Conservation (phyloP, 2,888 invertebrate species). For the Peribatodes rhomboidaria region DNA sequence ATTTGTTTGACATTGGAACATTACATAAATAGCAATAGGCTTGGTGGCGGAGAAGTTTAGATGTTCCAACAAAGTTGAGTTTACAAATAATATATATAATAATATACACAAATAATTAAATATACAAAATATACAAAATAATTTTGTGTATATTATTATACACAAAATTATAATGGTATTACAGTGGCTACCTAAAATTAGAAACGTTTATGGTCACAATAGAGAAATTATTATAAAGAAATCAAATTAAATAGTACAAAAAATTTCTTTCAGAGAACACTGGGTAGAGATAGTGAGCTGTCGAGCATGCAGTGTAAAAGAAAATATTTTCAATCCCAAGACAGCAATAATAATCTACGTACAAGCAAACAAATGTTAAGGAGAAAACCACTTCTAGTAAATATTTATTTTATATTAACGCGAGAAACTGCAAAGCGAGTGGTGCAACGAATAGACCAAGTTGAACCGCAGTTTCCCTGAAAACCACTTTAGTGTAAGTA, state of each 20-base stretch:
- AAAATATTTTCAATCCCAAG: not conserved
- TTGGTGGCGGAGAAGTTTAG: not conserved
- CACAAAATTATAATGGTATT: too few relatives aligned
- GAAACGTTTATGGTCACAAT: too few relatives aligned
- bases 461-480: slow-evolving; percentile 42
- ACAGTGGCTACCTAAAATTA: too few relatives aligned
- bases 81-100: not conserved
- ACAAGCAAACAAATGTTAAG: slow-evolving; percentile 16
- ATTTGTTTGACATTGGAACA: slow-evolving; percentile 27
- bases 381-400: slow-evolving; percentile 14
- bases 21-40: not conserved
- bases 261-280: too few relatives aligned
- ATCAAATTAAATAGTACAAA: too few relatives aligned
- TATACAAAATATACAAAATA: too few relatives aligned
- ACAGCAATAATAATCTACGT: slow-evolving; percentile 8
- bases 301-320: not conserved
- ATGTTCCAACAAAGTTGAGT: not conserved
- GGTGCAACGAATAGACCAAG: slow-evolving; percentile 48
- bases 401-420: slow-evolving; percentile 29
- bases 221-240: too few relatives aligned
- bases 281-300: not conserved
- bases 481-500: slow-evolving; percentile 48
- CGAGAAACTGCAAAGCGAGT: slow-evolving; percentile 29
- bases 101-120: too few relatives aligned
- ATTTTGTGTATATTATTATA: too few relatives aligned